Base-by-base conservation (phyloP, 1,140 invertebrate species). In the Drosophila azteca region DNA sequence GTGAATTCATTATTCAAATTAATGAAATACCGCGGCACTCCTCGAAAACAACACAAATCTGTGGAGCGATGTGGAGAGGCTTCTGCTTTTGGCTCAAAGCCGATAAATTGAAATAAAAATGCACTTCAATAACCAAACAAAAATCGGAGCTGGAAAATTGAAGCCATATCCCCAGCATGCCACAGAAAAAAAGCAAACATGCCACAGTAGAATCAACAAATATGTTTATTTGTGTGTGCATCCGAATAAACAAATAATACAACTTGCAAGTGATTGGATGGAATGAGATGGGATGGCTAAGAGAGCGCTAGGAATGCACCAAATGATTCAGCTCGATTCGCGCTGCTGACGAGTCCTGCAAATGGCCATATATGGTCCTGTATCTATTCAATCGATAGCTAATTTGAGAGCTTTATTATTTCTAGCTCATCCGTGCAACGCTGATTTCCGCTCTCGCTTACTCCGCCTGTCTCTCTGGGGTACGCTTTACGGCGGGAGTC, bases 31-130 rank as follows among this genome's bases (percentile, higher is more conserved):
- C 72, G 58, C 49, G 49, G 49, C 45, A 59, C 49, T 39, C 7
- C 20, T 31, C 29, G 46, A 17, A 57, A n/a, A 67, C n/a, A 67
- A 73, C 49, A 55, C 54, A 59, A 79, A 71, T 70, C 60, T 57
- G 3, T 51, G 58, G 46, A 58, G 53, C 66, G 62, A 68, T 76
- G 75, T 57, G 77, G 49, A 63, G 22, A 39, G 13, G 35, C 35
- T 22, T 50, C 69, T 69, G 64, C 39, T 62, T 57, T 77, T 53
- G 43, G 3, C 11, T 39, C 35, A 11, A 52, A 69, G 70, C 61
- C 66, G 71, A 80, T 80, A 61, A 63, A 80, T 53, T 68, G 66
- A 54, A 72, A 80, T 80, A 72, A 80, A 79, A 80, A 71, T 58
- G 61, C 61, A 65, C 57, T 64, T 64, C 49, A 64, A 61, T 69